Evolutionary conservation across 35 echinoderm and acorn worm genomes (phyloP).

Genomic region (Heliocidaris erythrogramma): DNA sequence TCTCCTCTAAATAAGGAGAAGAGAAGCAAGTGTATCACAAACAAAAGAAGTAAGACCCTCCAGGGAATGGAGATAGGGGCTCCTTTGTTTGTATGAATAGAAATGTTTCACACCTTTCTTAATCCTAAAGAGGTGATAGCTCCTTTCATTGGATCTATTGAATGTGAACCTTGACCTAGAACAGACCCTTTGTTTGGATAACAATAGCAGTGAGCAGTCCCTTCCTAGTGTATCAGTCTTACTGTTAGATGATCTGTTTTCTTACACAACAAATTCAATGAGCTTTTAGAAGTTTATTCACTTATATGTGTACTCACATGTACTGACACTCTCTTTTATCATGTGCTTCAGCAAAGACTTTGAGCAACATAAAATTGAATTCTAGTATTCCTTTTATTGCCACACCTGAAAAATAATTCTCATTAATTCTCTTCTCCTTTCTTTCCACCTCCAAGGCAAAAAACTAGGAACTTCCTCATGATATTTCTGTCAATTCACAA

Average conservation of each 20-base stretch:
- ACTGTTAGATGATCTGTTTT: not conserved
- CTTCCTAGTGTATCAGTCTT: not conserved
- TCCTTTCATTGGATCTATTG: not conserved
- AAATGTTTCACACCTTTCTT: not conserved
- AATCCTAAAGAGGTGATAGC: not conserved
- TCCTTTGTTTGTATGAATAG: not conserved
- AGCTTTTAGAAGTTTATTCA: not conserved
- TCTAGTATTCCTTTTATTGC: no score
- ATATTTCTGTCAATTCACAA: no score
- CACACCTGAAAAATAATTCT: no score
- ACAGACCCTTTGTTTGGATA: not conserved
- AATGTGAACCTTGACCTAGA: not conserved
- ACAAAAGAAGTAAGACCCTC: not conserved
- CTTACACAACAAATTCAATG: not conserved
- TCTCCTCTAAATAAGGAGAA: not conserved
- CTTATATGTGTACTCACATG: not conserved
- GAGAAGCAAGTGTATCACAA: not conserved
- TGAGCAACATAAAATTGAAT: no score
- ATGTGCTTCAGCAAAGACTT: no score
- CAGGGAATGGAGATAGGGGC: not conserved
- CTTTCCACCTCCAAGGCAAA: no score
- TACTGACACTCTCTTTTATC: no score
- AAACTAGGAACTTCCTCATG: no score
- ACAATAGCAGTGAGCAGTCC: not conserved
- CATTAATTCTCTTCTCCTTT: no score